These are phyloP conservation scores for Prietella phreatophila DNA, from an alignment of 2,113 vertebrate genomes.

Conservation along the genomic window DNA sequence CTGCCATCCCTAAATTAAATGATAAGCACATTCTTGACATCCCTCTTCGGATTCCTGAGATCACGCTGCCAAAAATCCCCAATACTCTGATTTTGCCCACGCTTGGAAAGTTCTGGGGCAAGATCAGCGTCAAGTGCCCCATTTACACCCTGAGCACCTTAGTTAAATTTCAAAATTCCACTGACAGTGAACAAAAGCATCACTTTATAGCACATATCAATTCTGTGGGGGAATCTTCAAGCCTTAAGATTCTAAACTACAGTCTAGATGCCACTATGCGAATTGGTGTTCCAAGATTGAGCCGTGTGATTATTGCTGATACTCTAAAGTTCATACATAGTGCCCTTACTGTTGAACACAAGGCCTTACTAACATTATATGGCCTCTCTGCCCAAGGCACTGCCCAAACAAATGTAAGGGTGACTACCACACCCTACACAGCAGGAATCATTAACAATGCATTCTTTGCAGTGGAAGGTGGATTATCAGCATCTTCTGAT, in stretches of 20 bases:
- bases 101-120: conserved; percentile 82
- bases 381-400: conserved; percentile 70
- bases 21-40: conserved; percentile 72
- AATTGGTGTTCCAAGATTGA: conserved; percentile 71
- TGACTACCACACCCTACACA: conserved; percentile 71
- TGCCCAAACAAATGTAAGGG: conserved; percentile 73
- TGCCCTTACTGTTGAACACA: conserved; percentile 75
- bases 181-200: conserved; percentile 65
- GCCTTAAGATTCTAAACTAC: conserved; percentile 75
- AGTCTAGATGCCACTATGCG: conserved; percentile 75
- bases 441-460: conserved; percentile 71
- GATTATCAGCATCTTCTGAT: conserved; percentile 73
- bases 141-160: conserved; percentile 75
- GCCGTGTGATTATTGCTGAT: conserved; percentile 76
- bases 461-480: conserved; percentile 72
- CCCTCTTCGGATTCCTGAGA: conserved; percentile 74
- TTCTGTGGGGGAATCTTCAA: conserved; percentile 74
- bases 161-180: conserved; percentile 77
- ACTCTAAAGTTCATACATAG: conserved; percentile 73
- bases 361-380: conserved; percentile 70
- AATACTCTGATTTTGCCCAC: conserved; percentile 73
- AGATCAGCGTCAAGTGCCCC: conserved; percentile 78
- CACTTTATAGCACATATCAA: conserved; percentile 73
- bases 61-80: conserved; percentile 78
- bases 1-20: conserved; percentile 74